phyloP scores from a whole-genome alignment of 92 coral and sea anemone species.

The Bergia puertoricense region DNA sequence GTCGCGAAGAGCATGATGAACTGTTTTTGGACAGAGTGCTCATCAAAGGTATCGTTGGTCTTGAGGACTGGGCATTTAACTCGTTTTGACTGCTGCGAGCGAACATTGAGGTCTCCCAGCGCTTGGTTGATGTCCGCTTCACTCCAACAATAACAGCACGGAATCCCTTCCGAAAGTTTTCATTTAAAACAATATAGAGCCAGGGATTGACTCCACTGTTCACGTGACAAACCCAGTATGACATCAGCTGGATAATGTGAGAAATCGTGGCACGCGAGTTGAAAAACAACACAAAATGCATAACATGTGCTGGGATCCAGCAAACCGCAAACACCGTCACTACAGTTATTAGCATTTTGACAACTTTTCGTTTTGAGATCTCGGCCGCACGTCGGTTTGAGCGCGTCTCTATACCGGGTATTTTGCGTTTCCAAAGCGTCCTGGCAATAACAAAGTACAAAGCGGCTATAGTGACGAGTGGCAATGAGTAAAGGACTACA shows the following conservation, averaged over 20 bases:
- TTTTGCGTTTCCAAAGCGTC: conserved; percentile 75
- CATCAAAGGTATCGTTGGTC: neutral
- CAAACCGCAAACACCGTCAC: conserved; percentile 73
- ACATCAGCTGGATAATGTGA: conserved; percentile 41
- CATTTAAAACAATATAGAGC: conserved; percentile 67
- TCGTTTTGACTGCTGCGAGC: neutral
- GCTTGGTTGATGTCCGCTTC: neutral
- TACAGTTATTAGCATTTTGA: conserved; percentile 67
- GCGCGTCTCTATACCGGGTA: conserved; percentile 69
- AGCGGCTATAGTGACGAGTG: conserved; percentile 59
- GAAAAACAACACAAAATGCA: conserved; percentile 72
- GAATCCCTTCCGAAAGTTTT: conserved; percentile 72
- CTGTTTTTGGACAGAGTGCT: conserved; percentile 3
- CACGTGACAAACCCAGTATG: conserved; percentile 74
- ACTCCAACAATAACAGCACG: conserved; percentile 42
- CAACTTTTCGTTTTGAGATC: conserved; percentile 72
- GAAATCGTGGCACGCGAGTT: conserved; percentile 48
- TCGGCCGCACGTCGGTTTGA: conserved; percentile 71
- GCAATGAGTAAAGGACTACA: conserved; percentile 58
- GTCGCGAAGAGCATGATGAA: conserved; percentile 1
- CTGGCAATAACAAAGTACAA: conserved; percentile 67
- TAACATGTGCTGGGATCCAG: conserved; percentile 81
- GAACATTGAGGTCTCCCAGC: neutral
- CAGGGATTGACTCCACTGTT: conserved; percentile 79
- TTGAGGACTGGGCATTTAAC: neutral